These are phyloP conservation scores for Artemisiospiza belli DNA, from an alignment of 2,113 vertebrate genomes.

Conservation along the genomic window DNA sequence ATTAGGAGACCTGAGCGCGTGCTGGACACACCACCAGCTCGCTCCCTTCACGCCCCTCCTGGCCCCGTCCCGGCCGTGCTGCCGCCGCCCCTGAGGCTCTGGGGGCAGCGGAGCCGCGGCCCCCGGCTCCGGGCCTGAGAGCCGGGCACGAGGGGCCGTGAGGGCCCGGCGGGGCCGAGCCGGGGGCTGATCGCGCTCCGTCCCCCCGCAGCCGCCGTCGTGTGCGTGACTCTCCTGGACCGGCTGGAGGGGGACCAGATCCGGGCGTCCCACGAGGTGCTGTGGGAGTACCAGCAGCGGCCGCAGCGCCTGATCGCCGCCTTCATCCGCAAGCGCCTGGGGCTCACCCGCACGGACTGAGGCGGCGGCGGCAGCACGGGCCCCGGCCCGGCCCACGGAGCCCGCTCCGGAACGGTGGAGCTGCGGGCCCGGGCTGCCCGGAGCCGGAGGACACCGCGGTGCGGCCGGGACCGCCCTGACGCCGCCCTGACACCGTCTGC, in stretches of 20 bases:
- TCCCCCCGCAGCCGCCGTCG: constrained; percentile 80
- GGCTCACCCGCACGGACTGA: background rate
- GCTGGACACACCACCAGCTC: background rate
- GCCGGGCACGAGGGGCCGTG: background rate
- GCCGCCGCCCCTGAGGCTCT: fast-evolving
- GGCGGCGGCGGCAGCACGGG: background rate
- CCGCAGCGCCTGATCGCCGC: constrained; percentile 83
- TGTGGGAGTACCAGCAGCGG: constrained; percentile 81
- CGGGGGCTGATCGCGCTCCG: background rate
- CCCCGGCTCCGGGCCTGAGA: too few species aligned
- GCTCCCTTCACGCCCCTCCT: background rate
- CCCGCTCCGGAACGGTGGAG: background rate
- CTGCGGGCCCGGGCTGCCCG: background rate
- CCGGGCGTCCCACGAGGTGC: constrained; percentile 76
- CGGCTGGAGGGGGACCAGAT: constrained; percentile 88
- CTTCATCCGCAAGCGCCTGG: constrained; percentile 84
- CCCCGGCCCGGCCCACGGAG: background rate
- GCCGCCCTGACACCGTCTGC: background rate
- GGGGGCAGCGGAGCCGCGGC: background rate
- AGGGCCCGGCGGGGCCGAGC: background rate
- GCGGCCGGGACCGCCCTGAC: background rate
- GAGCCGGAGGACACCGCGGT: fast-evolving
- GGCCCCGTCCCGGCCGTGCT: background rate
- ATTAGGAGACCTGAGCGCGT: fast-evolving
- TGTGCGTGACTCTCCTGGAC: constrained; percentile 85